A percentile compares a stretch with the other conserved stretches of the same genome.
Evolutionary conservation across 2,113 vertebrate genomes (phyloP).

Genomic region (Anhinga anhinga): DNA sequence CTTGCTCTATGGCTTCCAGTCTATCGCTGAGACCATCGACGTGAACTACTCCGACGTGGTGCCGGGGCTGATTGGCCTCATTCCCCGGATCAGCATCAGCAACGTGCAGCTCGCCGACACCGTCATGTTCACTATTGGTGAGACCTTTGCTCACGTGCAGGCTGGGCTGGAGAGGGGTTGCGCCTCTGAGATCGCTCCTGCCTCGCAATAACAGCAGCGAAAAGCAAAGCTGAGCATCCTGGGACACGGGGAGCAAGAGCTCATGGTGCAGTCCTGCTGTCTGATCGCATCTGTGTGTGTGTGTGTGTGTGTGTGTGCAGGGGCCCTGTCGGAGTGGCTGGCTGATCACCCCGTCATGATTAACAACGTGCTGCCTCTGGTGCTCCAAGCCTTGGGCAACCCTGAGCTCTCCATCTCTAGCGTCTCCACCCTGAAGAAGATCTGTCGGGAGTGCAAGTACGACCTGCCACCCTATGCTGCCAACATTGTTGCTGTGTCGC

Average conservation of each 20-base stretch:
- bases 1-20: conserved; percentile 96
- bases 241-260: fast-evolving
- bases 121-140: conserved; percentile 99
- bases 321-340: conserved; percentile 96
- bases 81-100: conserved; percentile 96
- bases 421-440: conserved; percentile 97
- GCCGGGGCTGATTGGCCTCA: conserved; percentile 95
- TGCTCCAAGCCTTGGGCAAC: conserved; percentile 95
- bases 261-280: not conserved
- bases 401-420: conserved; percentile 97
- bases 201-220: not conserved
- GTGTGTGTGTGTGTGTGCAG: conserved; percentile 69
- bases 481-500: conserved; percentile 97
- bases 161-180: not conserved
- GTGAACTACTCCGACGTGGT: conserved; percentile 99
- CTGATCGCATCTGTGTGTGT: not conserved
- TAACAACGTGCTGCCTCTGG: conserved; percentile 93
- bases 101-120: conserved; percentile 97
- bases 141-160: not conserved
- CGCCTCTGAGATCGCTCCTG: not conserved
- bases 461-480: conserved; percentile 94
- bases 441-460: conserved; percentile 97
- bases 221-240: not conserved
- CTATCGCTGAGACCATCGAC: conserved; percentile 97
- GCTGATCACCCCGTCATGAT: conserved; percentile 99